A percentile compares a stretch with the other conserved stretches of the same genome.
These are phyloP conservation scores for Microtus oregoni DNA, from an alignment of 2,113 vertebrate genomes.

Conservation along the genomic window DNA sequence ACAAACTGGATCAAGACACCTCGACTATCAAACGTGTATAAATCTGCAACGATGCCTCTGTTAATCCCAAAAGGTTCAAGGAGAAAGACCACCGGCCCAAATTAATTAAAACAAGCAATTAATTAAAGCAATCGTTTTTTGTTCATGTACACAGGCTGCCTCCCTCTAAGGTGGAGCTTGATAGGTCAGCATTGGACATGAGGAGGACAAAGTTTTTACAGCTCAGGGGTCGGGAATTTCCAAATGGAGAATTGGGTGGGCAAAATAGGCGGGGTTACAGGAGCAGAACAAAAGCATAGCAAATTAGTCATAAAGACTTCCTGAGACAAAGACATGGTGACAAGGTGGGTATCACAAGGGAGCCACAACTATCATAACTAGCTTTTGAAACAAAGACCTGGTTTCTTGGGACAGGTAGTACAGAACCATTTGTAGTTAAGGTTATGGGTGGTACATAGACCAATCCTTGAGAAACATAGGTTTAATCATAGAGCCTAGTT, in stretches of 20 bases:
- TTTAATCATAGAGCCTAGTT: not conserved
- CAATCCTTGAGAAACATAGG: not conserved
- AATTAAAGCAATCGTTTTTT: not conserved
- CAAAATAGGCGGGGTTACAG: too few species aligned
- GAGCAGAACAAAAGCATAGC: not conserved
- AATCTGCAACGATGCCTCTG: not conserved
- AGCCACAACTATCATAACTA: not conserved
- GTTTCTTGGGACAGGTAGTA: not conserved
- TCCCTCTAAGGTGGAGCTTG: not conserved
- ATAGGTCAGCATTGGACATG: not conserved
- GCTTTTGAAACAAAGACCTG: not conserved
- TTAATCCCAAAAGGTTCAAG: not conserved
- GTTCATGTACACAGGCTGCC: too few species aligned
- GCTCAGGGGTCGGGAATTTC: not conserved
- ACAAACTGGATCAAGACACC: not conserved
- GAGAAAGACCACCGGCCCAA: not conserved
- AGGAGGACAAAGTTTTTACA: not conserved
- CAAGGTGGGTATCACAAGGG: not conserved
- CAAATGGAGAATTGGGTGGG: not conserved
- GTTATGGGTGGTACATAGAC: not conserved
- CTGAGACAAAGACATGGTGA: not conserved
- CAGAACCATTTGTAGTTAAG: not conserved
- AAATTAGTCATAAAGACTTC: not conserved
- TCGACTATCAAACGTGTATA: not conserved
- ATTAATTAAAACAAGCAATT: not conserved